Conservation (phyloP, 2,888 invertebrate genomes). For the Heliconius cydno region DNA sequence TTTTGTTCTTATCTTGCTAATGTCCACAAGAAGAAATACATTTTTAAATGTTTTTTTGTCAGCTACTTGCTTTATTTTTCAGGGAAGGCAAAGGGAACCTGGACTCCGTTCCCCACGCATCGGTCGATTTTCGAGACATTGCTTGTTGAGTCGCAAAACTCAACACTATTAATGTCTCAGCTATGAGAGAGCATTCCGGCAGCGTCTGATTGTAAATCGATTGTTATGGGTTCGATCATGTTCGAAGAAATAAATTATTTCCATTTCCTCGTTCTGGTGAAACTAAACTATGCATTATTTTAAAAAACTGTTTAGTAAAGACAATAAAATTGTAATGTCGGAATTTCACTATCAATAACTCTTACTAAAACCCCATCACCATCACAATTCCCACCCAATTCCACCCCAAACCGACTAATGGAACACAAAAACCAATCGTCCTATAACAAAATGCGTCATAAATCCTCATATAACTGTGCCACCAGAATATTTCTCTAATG, state of each 20-base stretch:
- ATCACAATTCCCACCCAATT: not conserved
- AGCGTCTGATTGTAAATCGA: no score
- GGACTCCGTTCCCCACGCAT: not conserved
- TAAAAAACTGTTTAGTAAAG: no score
- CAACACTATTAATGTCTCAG: not conserved
- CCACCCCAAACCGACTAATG: not conserved
- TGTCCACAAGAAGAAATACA: not conserved
- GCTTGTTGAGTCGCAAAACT: not conserved
- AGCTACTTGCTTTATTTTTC: not conserved
- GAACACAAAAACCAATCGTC: not conserved
- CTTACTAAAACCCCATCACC: not conserved
- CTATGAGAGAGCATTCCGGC: no score
- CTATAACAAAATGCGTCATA: not conserved
- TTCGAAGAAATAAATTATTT: no score
- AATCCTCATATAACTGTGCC: slow-evolving; percentile 33
- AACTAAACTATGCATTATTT: no score
- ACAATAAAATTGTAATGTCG: no score
- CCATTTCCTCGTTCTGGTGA: not conserved
- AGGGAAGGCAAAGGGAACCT: not conserved
- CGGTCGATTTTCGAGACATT: not conserved
- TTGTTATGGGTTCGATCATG: no score
- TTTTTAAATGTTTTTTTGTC: not conserved
- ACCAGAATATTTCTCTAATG: slow-evolving; percentile 32
- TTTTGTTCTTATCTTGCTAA: slow-evolving; percentile 6
- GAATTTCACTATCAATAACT: not conserved